Base-by-base conservation (phyloP, 1,140 invertebrate species). In the Aethina tumida region DNA sequence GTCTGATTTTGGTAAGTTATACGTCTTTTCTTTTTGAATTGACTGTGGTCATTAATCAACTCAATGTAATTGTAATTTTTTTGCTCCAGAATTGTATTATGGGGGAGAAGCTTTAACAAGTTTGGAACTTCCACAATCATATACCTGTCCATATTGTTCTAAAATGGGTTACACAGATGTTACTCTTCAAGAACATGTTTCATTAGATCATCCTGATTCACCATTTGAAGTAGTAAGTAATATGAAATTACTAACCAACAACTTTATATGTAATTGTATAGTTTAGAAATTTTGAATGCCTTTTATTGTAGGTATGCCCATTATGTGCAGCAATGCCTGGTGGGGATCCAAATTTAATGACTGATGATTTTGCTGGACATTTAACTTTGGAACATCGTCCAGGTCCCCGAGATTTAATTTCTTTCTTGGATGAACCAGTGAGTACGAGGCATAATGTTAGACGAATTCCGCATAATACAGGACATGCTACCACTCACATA, bases 291-390 rank as follows among this genome's bases (percentile, higher is more conserved):
- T 4, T 18, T 34, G 8, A 21, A 9, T 19, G 4, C 5, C 19
- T 24, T 3, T 25, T 3, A 7, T 24, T 22, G 13, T 28, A 79
- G 72, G 88, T 97, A 27, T 98, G 94, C 71, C 94, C 94, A 52
- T 80, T 97, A 40, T 97, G 94, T 74, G 93, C 93, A 29, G 84
- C 90, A 35, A 72, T 91, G 62, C 91, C 91, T 35, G 91, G 91
- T 51, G 92, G 91, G 19, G 95, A 98, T 65, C 92, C 94, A 39
- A 97, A 97, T 71, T 79, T 94, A 60, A 85, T 96, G 56, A 96
- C 93, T 45, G 92, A 97, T 72, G 94, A 98, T 70, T 95, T 97
- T 71, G 82, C 90, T 50, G 87, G 87, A 55, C 94, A 97, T 75
- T 75, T 98, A 52, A 90, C 85, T 49, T 65, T 96, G 45, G 92